phyloP scores from a whole-genome alignment of 2,797 vertebrate genomes.

The Neosilurus mollespiculum region DNA sequence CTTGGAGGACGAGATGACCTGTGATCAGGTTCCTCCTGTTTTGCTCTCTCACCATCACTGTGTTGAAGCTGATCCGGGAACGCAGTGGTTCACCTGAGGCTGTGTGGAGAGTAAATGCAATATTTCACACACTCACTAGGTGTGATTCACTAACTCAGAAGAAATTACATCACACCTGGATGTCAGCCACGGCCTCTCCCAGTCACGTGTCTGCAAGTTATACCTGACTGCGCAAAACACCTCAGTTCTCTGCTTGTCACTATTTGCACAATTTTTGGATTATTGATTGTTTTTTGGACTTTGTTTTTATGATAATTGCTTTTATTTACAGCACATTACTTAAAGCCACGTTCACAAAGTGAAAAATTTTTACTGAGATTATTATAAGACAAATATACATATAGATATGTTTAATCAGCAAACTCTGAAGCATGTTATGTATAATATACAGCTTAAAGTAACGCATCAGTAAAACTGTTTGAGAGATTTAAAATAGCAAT shows the following conservation, averaged over 20 bases:
- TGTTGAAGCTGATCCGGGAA: background rate
- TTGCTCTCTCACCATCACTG: background rate
- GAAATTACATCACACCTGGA: constrained; percentile 11
- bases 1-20: background rate
- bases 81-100: background rate
- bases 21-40: background rate
- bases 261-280: too few relatives aligned
- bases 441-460: background rate
- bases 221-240: background rate
- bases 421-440: background rate
- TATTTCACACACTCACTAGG: constrained; percentile 7
- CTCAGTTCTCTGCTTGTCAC: background rate
- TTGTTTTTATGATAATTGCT: background rate
- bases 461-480: background rate
- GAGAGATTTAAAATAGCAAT: background rate
- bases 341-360: background rate
- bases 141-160: background rate
- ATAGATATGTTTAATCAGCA: background rate
- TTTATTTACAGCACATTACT: background rate
- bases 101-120: background rate
- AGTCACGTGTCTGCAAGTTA: background rate
- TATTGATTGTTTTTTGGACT: too few relatives aligned
- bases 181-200: background rate
- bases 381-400: too few relatives aligned
- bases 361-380: background rate